Evolutionary conservation across 2,113 vertebrate genomes (phyloP).

Genomic region (Egretta garzetta): DNA sequence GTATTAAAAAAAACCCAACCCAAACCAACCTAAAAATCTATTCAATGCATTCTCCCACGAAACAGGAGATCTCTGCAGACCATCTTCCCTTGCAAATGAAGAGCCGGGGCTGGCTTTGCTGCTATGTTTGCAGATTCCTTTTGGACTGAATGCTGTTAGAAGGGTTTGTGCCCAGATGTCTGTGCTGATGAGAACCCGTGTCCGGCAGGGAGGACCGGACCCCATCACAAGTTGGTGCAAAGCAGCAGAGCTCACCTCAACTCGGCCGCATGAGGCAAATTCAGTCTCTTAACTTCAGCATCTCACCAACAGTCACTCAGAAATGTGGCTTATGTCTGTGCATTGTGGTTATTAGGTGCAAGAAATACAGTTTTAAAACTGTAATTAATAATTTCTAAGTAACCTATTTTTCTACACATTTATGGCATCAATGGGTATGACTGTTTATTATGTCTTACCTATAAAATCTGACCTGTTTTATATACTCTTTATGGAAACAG

Average conservation of each 20-base stretch:
- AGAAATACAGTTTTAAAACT: slow-evolving; percentile 67
- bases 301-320: slow-evolving; percentile 27
- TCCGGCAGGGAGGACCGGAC: not conserved
- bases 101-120: not conserved
- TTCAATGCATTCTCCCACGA: not conserved
- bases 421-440: slow-evolving; percentile 69
- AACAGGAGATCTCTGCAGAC: not conserved
- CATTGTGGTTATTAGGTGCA: slow-evolving; percentile 51
- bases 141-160: not conserved
- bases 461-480: slow-evolving; percentile 77
- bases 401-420: slow-evolving; percentile 64
- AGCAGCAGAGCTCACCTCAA: not conserved
- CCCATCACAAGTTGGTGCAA: not conserved
- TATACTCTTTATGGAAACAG: slow-evolving; percentile 77
- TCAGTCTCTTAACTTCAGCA: not conserved
- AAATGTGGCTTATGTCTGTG: slow-evolving; percentile 45
- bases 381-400: slow-evolving; percentile 75
- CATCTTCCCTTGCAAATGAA: not conserved
- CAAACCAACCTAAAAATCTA: no score
- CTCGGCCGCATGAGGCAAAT: not conserved
- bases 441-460: slow-evolving; percentile 76
- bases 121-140: not conserved
- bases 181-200: not conserved
- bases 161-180: not conserved
- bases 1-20: not conserved